A percentile compares a stretch with the other conserved stretches of the same genome.
These are phyloP conservation scores for Ageneiosus marmoratus DNA, from an alignment of 2,113 vertebrate genomes.

Conservation along the genomic window DNA sequence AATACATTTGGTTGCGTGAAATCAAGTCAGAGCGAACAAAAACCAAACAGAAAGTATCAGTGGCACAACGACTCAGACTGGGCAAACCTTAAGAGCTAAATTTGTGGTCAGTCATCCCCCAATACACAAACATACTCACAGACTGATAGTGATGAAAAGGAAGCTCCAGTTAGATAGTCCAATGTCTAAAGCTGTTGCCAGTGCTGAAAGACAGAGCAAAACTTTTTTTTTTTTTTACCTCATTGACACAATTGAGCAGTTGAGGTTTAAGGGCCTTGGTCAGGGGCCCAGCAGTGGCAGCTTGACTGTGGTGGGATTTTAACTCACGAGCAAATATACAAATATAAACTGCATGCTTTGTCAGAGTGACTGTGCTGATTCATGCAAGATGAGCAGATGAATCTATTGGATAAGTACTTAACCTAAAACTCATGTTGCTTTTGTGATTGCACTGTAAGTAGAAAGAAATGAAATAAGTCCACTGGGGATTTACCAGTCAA, in stretches of 20 bases:
- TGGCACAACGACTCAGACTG: not conserved
- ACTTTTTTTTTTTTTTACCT: too few relatives aligned
- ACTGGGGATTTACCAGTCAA: not conserved
- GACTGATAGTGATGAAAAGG: slow-evolving; percentile 93
- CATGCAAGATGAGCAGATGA: not conserved
- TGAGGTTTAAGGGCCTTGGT: too few relatives aligned
- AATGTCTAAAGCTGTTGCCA: slow-evolving; percentile 90
- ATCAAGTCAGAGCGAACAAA: not conserved
- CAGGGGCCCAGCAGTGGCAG: too few relatives aligned
- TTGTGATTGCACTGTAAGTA: not conserved
- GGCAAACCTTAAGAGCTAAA: not conserved
- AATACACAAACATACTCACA: slow-evolving; percentile 78
- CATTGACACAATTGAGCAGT: too few relatives aligned
- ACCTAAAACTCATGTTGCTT: not conserved
- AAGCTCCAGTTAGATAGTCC: slow-evolving; percentile 98
- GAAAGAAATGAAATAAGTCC: not conserved
- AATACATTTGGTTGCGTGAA: too few relatives aligned
- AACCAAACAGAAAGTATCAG: not conserved
- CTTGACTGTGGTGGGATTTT: too few relatives aligned
- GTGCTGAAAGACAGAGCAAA: slow-evolving; percentile 69
- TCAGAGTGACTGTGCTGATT: not conserved
- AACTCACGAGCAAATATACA: too few relatives aligned
- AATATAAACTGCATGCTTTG: not conserved
- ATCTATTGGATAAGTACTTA: not conserved
- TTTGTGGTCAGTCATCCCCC: not conserved